phyloP scores from a whole-genome alignment of 2,888 invertebrate species.

The Rosalia funebris region DNA sequence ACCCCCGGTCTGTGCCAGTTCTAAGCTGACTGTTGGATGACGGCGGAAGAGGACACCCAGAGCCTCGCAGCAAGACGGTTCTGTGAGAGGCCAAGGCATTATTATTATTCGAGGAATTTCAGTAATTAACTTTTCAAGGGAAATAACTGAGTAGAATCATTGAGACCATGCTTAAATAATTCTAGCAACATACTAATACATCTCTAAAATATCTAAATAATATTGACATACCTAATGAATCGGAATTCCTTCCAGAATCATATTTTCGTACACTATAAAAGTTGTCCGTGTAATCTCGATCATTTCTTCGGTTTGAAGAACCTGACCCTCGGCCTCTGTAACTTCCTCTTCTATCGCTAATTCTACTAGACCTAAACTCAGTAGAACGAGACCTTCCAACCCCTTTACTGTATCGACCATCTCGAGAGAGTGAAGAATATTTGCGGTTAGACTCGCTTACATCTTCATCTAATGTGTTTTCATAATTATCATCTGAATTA shows the following conservation, averaged over 20 bases:
- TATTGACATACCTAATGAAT: constrained; percentile 44
- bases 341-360: constrained; percentile 51
- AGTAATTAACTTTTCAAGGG: no score
- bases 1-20: no score
- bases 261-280: constrained; percentile 56
- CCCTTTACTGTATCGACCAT: constrained; percentile 41
- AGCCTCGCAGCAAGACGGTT: no score
- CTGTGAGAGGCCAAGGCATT: no score
- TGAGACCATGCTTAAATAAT: no score
- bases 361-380: constrained; percentile 54
- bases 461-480: constrained; percentile 58
- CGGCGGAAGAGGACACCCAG: no score
- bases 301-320: constrained; percentile 53
- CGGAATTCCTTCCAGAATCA: constrained; percentile 62
- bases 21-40: no score
- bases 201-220: no score
- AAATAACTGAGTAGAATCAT: no score
- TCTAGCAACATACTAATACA: no score
- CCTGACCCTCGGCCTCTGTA: constrained; percentile 52
- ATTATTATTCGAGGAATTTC: no score
- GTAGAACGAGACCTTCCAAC: constrained; percentile 51
- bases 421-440: constrained; percentile 42
- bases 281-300: constrained; percentile 67
- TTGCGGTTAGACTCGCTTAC: constrained; percentile 49
- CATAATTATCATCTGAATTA: constrained; percentile 65